Conservation (phyloP, 23 tunicate species). For the Ascidia mentula region DNA sequence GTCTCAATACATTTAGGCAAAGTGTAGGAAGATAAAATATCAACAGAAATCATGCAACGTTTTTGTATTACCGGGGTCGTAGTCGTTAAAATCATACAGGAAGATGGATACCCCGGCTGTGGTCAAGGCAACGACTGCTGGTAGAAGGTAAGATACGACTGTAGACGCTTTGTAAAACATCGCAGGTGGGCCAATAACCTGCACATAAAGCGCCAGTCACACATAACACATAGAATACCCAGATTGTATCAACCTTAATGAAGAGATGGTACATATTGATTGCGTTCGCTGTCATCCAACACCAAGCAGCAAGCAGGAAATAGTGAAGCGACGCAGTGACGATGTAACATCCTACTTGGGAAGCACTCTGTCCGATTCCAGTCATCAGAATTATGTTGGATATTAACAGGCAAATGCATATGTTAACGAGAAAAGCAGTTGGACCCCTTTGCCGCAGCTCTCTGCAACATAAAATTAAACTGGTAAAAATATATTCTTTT, state of each 20-base stretch:
- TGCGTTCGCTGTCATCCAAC: constrained; percentile 6
- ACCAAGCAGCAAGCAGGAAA: background rate
- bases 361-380: background rate
- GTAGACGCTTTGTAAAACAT: background rate
- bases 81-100: too few species aligned
- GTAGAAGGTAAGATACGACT: background rate
- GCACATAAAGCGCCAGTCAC: background rate
- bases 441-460: background rate
- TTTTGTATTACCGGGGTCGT: too few species aligned
- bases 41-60: too few species aligned
- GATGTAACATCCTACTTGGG: background rate
- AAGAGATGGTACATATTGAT: constrained; percentile 34
- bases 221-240: background rate
- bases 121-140: too few species aligned
- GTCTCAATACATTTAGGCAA: too few species aligned
- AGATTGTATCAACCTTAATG: too few species aligned
- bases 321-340: background rate
- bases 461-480: background rate
- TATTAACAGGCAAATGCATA: background rate
- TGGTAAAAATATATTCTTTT: too few species aligned
- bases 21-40: background rate
- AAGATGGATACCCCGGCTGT: too few species aligned
- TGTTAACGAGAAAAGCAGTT: background rate
- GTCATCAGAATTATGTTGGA: background rate
- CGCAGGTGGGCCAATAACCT: background rate